Evolutionary conservation across 2,888 invertebrate species (phyloP).

Genomic region (Smittia sp.): DNA sequence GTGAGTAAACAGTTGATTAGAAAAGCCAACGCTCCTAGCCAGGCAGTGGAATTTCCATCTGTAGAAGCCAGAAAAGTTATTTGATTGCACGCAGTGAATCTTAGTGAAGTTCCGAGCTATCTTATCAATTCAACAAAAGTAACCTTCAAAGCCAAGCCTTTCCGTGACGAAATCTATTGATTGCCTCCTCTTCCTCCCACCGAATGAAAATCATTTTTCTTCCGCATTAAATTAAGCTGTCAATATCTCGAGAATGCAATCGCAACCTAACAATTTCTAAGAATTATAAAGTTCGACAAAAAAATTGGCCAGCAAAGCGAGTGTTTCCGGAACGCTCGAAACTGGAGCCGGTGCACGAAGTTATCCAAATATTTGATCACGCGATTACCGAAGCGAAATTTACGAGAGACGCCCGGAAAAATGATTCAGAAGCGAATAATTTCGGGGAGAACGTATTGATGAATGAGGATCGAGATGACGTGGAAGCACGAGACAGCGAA

Average conservation of each 20-base stretch:
- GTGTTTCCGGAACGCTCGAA: not conserved
- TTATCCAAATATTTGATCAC: slow-evolving; percentile 36
- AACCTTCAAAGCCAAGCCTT: no score
- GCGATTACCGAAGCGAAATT: slow-evolving; percentile 13
- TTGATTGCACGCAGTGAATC: no score
- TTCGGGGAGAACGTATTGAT: not conserved
- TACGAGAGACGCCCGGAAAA: no score
- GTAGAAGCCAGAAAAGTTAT: no score
- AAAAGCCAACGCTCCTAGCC: no score
- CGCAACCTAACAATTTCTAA: slow-evolving; percentile 1
- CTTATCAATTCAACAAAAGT: no score
- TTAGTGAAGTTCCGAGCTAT: no score
- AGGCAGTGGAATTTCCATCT: no score
- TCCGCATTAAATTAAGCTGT: slow-evolving; percentile 11
- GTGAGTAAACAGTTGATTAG: no score
- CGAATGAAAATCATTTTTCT: not conserved
- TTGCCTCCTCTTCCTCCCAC: not conserved
- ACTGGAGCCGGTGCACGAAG: no score
- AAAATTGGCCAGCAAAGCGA: not conserved
- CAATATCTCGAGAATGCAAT: not conserved
- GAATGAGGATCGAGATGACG: not conserved
- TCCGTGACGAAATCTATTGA: no score
- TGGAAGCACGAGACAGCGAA: not conserved
- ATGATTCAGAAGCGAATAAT: not conserved
- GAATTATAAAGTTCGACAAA: not conserved